A percentile compares a stretch with the other conserved stretches of the same genome.
These are phyloP conservation scores for Apostichopus leukothele DNA, from an alignment of 53 echinoderm and acorn worm species.

Conservation along the genomic window DNA sequence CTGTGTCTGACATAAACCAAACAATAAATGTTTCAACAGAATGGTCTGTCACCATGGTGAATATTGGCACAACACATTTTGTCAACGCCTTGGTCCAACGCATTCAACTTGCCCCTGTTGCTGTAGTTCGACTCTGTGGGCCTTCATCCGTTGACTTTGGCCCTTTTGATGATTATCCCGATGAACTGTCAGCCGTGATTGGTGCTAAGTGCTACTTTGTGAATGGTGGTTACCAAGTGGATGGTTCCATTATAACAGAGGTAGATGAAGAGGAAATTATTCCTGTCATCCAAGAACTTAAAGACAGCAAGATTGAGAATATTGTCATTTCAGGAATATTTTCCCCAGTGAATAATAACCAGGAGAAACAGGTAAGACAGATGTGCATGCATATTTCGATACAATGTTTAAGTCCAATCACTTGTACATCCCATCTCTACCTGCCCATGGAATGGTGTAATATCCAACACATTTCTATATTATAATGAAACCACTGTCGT, in stretches of 20 bases:
- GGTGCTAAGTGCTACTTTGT: slow-evolving; percentile 48
- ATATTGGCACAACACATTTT: slow-evolving; percentile 94
- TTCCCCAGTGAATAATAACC: slow-evolving; percentile 75
- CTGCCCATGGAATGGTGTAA: no score
- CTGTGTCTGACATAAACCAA: no score
- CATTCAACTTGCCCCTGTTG: slow-evolving; percentile 60
- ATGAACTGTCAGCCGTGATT: slow-evolving; percentile 67
- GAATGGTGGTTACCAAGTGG: slow-evolving; percentile 82
- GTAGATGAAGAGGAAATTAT: slow-evolving; percentile 68
- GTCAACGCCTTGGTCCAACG: slow-evolving; percentile 89
- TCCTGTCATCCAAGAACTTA: slow-evolving; percentile 60
- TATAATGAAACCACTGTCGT: no score
- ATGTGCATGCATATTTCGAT: no score
- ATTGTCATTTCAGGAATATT: slow-evolving; percentile 85
- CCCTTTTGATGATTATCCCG: slow-evolving; percentile 84
- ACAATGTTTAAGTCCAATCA: no score
- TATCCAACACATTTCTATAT: no score
- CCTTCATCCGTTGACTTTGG: slow-evolving; percentile 68
- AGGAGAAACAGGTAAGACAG: slow-evolving; percentile 67
- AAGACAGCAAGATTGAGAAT: slow-evolving; percentile 55
- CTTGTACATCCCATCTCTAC: no score
- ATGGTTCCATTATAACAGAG: slow-evolving; percentile 75
- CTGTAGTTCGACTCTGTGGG: slow-evolving; percentile 86
- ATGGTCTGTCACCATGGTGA: slow-evolving; percentile 60
- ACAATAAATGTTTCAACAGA: background rate